Base-by-base conservation (phyloP, 2,888 invertebrate species). In the Iselma pallidipennis region DNA sequence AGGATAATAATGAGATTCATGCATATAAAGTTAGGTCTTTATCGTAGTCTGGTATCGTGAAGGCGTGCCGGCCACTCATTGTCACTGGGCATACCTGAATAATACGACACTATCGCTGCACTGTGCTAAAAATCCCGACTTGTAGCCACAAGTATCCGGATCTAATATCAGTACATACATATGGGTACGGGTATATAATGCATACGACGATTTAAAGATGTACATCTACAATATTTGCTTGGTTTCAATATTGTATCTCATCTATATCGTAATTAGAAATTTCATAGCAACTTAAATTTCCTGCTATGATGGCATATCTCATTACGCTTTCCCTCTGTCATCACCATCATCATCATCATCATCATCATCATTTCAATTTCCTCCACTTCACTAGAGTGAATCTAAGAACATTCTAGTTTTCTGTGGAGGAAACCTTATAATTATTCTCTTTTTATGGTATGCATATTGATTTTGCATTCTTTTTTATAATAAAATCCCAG, bases 21-120 rank as follows among this genome's bases (percentile, higher is more conserved):
- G 76, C 75, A 75, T 78, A 79, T 78, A 78, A 79, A 78, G 74
- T 74, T 71, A 71, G 68, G 69, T 68, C 71, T 76, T 78, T 79
- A 80, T 80, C 80, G 71, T 72, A 72, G 77, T 77, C 77, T 78
- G 77, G 77, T 78, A 76, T 77, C 77, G 72, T 64, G 70, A 72
- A 78, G 79, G 79, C 78, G 78, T 79, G 79, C 78, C 72, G 72
- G 68, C 67, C 49, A 74, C 77, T 80, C 78, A 80, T 80, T 80
- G 80, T 80, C 80, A 78, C 79, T 72, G 76, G 71, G 73, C 78
- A 78, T 79, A 75, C 78, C 76, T 80, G 79, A 79, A 80, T 80
- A 80, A 80, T 78, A 76, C 78, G 76, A 77, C 77, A 76, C 71
- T 78, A 78, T 78, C 77, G 74, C 63, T 53, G 58, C 63, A 59